Percentiles rank a stretch among this genome's conserved stretches.
These are phyloP conservation scores for Drosophila tripunctata DNA, from an alignment of 2,888 invertebrate species.

Conservation along the genomic window DNA sequence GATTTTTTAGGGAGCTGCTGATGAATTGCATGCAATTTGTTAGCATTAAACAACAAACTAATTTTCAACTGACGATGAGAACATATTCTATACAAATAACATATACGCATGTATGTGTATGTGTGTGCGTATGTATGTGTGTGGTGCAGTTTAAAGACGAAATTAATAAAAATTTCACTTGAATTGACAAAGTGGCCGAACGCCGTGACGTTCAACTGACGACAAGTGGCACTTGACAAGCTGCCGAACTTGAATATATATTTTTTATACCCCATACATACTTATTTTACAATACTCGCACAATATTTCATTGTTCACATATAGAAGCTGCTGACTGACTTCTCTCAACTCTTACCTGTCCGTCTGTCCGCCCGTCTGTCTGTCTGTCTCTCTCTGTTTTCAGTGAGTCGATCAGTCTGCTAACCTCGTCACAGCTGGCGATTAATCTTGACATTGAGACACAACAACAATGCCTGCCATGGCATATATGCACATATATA, in stretches of 20 bases:
- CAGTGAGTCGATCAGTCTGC: slow-evolving; percentile 41
- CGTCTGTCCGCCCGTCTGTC: slow-evolving; percentile 23
- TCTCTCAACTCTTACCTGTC: slow-evolving; percentile 42
- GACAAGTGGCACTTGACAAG: slow-evolving; percentile 81
- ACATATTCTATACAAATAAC: slow-evolving; percentile 38
- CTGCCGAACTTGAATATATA: slow-evolving; percentile 77
- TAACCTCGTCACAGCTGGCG: slow-evolving; percentile 77
- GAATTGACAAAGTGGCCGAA: slow-evolving; percentile 81
- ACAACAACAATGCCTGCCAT: slow-evolving; percentile 32
- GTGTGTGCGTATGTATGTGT: slow-evolving; percentile 18
- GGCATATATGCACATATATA: slow-evolving; percentile 18
- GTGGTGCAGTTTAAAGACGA: slow-evolving; percentile 71
- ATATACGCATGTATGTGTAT: slow-evolving; percentile 15
- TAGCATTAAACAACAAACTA: slow-evolving; percentile 74
- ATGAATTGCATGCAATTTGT: slow-evolving; percentile 75
- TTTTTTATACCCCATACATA: slow-evolving; percentile 28
- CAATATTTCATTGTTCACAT: slow-evolving; percentile 74
- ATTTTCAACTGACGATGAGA: slow-evolving; percentile 66
- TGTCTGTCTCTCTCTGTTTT: slow-evolving; percentile 30
- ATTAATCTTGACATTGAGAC: slow-evolving; percentile 80
- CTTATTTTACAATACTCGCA: slow-evolving; percentile 43
- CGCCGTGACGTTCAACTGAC: slow-evolving; percentile 80
- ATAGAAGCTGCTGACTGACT: slow-evolving; percentile 59
- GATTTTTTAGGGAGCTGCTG: slow-evolving; percentile 56
- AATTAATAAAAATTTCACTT: slow-evolving; percentile 82